Base-by-base conservation (phyloP, 1,140 invertebrate genomes). In the Sycophila sp. region DNA sequence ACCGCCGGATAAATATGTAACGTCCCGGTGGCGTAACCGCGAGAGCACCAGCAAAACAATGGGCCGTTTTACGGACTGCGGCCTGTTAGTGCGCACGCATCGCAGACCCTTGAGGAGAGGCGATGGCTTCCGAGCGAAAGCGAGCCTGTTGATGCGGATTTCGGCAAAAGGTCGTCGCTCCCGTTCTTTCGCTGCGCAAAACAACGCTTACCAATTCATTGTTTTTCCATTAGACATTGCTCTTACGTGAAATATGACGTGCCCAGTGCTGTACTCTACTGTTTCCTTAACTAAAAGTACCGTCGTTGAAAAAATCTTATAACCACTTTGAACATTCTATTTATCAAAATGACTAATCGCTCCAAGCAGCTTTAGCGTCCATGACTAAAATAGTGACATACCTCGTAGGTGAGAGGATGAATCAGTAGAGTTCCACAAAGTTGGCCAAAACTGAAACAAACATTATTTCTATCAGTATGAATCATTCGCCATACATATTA, bases 1-100 rank as follows among this genome's bases (percentile, higher is more conserved):
- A 64, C 45, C 45, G 30, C 28, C 32, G 40, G 26, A 22, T 64
- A 64, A 64, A 64, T 64, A 64, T 51, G 51, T 64, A 36, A 64
- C 49, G 15, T n/a, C 30, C 8, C 5, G 36, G 32, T 36, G 42
- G 60, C 17, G 30, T 47, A 51, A 64, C n/a, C 30, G 19, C 1
- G 32, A 10, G n/a, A 11, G 22, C 59, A 17, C 28, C 47, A 6
- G 19, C 19, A 28, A 53, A 53, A 64, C 62, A 64, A 64, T 64
- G 22, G 42, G 30, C 60, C 19, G 60, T 38, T 64, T 64, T 64
- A 51, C 60, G 28, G 38, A 13, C 17, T 45, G 45, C 60, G 28
- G 38, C 8, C 17, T 45, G 45, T 64, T 64, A 13, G 8, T 13
- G 26, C 17, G 59, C 22, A 22, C 10, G 7, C 19, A 22, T 11